Percentiles rank a stretch among this genome's conserved stretches.
Evolutionary conservation across 92 coral and sea anemone genomes (phyloP).

Genomic region (Epizoanthus scotinus): DNA sequence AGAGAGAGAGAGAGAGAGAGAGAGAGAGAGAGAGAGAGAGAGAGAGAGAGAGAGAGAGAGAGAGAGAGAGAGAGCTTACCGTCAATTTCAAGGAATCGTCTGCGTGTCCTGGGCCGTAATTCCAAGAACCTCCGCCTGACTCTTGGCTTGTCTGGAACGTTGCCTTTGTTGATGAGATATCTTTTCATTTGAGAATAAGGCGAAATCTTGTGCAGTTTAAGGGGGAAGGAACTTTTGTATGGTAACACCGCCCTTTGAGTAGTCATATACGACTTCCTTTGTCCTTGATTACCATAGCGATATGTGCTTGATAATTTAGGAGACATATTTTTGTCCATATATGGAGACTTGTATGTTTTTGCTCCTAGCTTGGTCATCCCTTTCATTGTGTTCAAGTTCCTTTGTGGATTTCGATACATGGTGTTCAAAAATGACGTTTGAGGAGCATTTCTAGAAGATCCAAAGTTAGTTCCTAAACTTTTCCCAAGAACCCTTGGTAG

Average conservation of each 20-base stretch:
- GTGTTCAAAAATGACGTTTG: background rate
- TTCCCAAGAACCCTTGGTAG: background rate
- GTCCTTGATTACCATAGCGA: background rate
- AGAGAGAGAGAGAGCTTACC: background rate
- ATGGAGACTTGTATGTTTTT: background rate
- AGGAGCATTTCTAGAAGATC: background rate
- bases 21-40: no score
- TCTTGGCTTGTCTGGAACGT: conserved; percentile 47
- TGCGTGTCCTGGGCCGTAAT: conserved; percentile 50
- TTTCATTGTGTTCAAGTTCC: background rate
- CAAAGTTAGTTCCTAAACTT: conserved; percentile 2
- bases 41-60: no score
- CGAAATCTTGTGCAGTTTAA: conserved; percentile 59
- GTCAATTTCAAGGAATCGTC: conserved; percentile 36
- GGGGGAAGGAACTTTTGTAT: conserved; percentile 59
- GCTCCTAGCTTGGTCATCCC: background rate
- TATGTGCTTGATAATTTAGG: background rate
- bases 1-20: no score
- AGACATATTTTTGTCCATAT: background rate
- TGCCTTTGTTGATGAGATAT: conserved; percentile 27
- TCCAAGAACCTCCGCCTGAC: conserved; percentile 60
- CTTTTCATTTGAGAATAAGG: conserved; percentile 56
- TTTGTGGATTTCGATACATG: background rate
- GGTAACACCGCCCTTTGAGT: conserved; percentile 33
- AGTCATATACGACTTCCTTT: background rate